Evolutionary conservation across 2,888 invertebrate genomes (phyloP), one percentile per base, ranked within the genome.

Genomic region (Subacronicta megacephala): DNA sequence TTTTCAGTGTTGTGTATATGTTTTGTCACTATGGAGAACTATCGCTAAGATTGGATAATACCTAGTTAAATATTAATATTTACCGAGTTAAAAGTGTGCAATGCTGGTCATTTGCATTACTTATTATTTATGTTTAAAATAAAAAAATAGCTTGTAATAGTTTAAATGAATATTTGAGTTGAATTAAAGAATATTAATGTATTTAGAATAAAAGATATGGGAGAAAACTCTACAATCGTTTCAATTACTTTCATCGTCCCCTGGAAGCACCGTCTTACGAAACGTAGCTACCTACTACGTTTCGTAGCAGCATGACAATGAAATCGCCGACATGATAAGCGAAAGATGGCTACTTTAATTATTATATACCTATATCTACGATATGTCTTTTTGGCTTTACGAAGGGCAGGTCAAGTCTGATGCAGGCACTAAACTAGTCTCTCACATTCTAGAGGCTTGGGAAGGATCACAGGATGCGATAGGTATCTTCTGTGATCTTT

Each of bases 131-230:
- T 92, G 92, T 93, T 93, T 88, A 90, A 90, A 88, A 85, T 74
- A 84, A 86, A 85, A 84, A 90, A 90, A 92, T 94, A 94, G 94
- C 94, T 93, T 94, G 90, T 94, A 94, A 93, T 93, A 94, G 94
- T 93, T 93, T 92, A 90, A 93, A 90, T 91, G 85, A 93, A 90
- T 90, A 93, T 92, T 93, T 94, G 92, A 93, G 93, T 93, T 94
- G 93, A 90, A 90, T 91, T 92, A 92, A 91, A 92, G 87, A 94
- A 94, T 93, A 94, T 94, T 93, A 94, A 94, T 94, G 94, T 94
- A 94, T 94, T 93, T 94, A 94, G 94, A 94, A 92, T 94, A 93
- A 94, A 93, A 93, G 92, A 93, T 91, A 93, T 93, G 92, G 92
- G 90, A 91, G 89, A 89, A 90, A 89, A 85, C 70, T 83, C 73